Base-by-base conservation (phyloP, 2,888 invertebrate genomes). In the Aphodius granarius region DNA sequence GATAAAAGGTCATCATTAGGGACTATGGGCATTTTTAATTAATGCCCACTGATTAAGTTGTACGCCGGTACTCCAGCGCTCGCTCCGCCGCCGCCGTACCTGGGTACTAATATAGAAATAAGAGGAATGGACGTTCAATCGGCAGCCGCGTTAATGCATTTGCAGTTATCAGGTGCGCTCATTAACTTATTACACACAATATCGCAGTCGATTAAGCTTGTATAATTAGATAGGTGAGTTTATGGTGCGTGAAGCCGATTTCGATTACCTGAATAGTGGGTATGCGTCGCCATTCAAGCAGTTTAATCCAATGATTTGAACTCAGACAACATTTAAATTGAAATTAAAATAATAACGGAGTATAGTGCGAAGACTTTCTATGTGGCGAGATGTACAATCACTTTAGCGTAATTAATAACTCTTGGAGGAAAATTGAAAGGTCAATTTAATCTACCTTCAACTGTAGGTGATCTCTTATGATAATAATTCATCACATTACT, bases 111-210 rank as follows among this genome's bases (percentile, higher is more conserved):
- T 43, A 43, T 43, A 43, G 43, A 43, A 43, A 43, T 43, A 43
- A 13, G 43, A 43, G 43, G 43, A 43, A 43, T 9, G 13, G 43
- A 43, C 43, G 43, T 3, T 43, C 43, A 0, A 43, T 43, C 76
- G 78, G 73, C 74, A 78, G 64, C 73, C 73, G 63, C 13, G 76
- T 74, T 76, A 76, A 76, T 21, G 68, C 68, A 20, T 66, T 66
- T 21, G 21, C 16, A 19, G 66, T 66, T 66, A 68, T 68, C 68
- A 68, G 68, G 68, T 68, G 68, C 22, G 68, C 68, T 68, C 68
- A 68, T 68, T 68, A 68, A 68, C 20, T 68, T 68, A 68, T 68
- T 68, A 68, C 68, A 20, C 68, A 20, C 68, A 68, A 68, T 68
- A 68, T 68, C 68, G 19, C 68, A 68, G 68, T 21, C 68, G 68